Conservation (phyloP, 2,888 invertebrate genomes). For the Syrphus vitripennis region DNA sequence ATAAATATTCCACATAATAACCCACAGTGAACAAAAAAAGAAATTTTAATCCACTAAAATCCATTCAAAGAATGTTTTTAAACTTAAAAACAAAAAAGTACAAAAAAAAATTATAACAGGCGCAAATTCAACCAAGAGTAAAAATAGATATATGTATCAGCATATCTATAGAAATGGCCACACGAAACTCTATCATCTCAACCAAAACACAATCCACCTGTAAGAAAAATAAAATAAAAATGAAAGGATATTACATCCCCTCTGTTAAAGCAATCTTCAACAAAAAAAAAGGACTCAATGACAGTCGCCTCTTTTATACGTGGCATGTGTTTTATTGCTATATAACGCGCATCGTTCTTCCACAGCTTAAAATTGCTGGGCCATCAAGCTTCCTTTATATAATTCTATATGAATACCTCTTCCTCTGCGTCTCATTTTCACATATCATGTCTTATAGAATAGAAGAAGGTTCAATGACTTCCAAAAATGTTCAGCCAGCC, state of each 20-base stretch:
- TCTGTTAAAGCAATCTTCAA: constrained; percentile 1
- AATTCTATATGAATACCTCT: background rate
- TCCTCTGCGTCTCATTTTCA: background rate
- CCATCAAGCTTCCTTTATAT: background rate
- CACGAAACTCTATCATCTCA: background rate
- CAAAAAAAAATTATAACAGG: constrained; percentile 34
- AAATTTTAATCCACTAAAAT: constrained; percentile 47
- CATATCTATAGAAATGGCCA: background rate
- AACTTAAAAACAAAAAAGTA: background rate
- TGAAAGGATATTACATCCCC: constrained; percentile 28
- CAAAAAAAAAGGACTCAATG: constrained; percentile 40
- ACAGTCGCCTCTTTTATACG: constrained; percentile 62
- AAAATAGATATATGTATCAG: background rate
- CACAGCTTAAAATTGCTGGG: constrained; percentile 13
- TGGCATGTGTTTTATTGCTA: constrained; percentile 64
- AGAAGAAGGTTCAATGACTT: constrained; percentile 61
- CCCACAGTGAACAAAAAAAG: background rate
- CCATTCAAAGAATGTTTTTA: constrained; percentile 34
- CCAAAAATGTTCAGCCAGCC: constrained; percentile 65
- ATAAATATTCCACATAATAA: background rate
- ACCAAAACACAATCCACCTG: constrained; percentile 53
- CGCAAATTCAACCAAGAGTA: constrained; percentile 38
- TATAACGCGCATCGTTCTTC: background rate
- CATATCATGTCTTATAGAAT: background rate
- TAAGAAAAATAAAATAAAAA: constrained; percentile 42